Conservation (phyloP, 2,797 vertebrate genomes). For the Neoniphon sammara region DNA sequence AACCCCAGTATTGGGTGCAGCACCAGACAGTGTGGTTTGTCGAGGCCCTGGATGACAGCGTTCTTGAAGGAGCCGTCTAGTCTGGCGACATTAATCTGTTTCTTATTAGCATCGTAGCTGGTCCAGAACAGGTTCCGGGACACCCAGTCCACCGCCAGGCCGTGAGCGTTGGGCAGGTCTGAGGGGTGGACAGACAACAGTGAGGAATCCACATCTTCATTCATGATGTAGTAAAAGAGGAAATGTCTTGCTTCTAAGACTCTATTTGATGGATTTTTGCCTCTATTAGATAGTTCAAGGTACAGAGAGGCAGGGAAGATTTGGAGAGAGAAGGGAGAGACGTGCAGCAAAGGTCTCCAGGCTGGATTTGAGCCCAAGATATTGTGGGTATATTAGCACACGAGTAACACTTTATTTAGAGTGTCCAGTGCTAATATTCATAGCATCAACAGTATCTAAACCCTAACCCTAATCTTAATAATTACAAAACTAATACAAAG, state of each 20-base stretch:
- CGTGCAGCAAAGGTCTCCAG: too few species aligned
- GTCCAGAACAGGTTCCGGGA: constrained; percentile 99
- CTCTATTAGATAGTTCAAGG: too few species aligned
- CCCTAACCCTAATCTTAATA: too few species aligned
- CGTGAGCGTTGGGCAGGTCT: constrained; percentile 96
- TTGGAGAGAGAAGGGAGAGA: background rate
- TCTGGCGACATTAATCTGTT: constrained; percentile 96
- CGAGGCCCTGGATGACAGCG: constrained; percentile 93
- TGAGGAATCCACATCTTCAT: background rate
- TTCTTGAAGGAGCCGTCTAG: constrained; percentile 98
- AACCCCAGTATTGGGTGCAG: constrained; percentile 93
- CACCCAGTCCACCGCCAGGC: constrained; percentile 96
- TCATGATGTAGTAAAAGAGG: background rate
- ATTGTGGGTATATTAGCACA: too few species aligned
- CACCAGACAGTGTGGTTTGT: constrained; percentile 94
- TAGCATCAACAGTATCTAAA: too few species aligned
- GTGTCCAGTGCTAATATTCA: too few species aligned
- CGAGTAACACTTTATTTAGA: too few species aligned
- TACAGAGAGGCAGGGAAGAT: too few species aligned
- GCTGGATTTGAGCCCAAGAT: too few species aligned
- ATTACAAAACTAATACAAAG: too few species aligned
- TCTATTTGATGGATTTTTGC: too few species aligned
- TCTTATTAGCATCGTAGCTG: constrained; percentile 96
- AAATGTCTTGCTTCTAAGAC: background rate
- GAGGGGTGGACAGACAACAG: constrained; percentile 34